phyloP scores from a whole-genome alignment of 2,888 invertebrate species.

The Colletes collaris region DNA sequence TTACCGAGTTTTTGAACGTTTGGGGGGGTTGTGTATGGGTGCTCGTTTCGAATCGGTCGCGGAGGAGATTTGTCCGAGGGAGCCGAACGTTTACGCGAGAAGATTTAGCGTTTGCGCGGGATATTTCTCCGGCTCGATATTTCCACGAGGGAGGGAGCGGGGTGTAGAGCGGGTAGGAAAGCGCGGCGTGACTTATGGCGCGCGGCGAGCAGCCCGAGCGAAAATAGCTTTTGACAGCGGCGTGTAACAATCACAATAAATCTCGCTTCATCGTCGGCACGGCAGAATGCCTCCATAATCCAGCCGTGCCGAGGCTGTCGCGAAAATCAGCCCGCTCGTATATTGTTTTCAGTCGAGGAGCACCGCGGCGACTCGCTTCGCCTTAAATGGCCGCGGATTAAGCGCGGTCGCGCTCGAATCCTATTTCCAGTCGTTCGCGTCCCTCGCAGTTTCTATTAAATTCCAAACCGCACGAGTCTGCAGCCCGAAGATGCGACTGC shows the following conservation, averaged over 20 bases:
- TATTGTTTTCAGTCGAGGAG: constrained; percentile 17
- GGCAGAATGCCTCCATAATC: constrained; percentile 60
- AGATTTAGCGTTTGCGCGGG: constrained; percentile 36
- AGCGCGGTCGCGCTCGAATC: constrained; percentile 15
- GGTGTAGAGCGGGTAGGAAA: constrained; percentile 21
- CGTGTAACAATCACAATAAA: constrained; percentile 71
- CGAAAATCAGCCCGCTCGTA: constrained; percentile 49
- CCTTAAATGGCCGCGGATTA: constrained; percentile 32
- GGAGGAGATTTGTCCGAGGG: constrained; percentile 25
- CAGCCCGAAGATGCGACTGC: no score
- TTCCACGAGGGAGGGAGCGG: constrained; percentile 19
- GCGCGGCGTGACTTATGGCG: constrained; percentile 58
- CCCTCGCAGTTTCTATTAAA: neutral
- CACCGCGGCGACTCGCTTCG: neutral
- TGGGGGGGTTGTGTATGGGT: neutral
- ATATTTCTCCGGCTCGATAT: constrained; percentile 44
- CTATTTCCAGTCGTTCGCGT: constrained; percentile 17
- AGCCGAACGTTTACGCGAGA: constrained; percentile 26
- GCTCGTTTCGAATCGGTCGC: constrained; percentile 3
- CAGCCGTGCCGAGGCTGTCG: constrained; percentile 37
- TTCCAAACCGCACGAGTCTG: neutral
- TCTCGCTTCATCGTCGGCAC: constrained; percentile 63
- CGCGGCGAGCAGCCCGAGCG: constrained; percentile 59
- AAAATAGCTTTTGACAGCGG: constrained; percentile 72
- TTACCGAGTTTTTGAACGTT: neutral